Conservation (phyloP, 2,797 vertebrate species). For the Hippopotamyrus pictus region DNA sequence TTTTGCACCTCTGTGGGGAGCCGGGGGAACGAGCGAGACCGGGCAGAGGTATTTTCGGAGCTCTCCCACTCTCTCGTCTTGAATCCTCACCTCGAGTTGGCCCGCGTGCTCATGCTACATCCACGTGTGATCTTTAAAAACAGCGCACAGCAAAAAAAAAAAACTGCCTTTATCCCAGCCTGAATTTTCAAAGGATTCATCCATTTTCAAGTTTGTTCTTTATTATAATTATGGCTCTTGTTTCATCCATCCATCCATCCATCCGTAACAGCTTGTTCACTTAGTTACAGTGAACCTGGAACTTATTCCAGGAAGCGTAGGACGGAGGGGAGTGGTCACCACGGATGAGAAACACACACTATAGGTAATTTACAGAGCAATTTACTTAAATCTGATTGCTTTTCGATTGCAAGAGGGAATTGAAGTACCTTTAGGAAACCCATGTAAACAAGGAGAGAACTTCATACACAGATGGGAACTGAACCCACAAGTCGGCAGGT, state of each 20-base stretch:
- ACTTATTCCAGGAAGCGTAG: background rate
- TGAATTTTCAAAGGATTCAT: background rate
- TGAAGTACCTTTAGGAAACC: background rate
- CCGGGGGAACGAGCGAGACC: background rate
- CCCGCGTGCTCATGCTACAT: background rate
- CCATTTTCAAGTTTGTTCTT: background rate
- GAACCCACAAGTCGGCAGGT: background rate
- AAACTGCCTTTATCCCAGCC: background rate
- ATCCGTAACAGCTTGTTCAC: background rate
- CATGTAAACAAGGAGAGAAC: background rate
- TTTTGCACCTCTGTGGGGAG: background rate
- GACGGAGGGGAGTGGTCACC: background rate
- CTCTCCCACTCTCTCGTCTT: background rate
- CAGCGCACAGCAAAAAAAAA: background rate
- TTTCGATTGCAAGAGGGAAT: background rate
- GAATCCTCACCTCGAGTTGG: background rate
- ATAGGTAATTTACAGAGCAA: background rate
- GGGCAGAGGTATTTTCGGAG: background rate
- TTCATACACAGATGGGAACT: background rate
- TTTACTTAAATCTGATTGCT: background rate
- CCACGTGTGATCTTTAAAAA: background rate
- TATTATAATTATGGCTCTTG: background rate
- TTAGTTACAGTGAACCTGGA: background rate
- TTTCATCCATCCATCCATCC: background rate
- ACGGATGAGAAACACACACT: background rate